Evolutionary conservation across 1,140 invertebrate species (phyloP), one percentile per base, ranked within the genome.

Genomic region (Drosophila triauraria): DNA sequence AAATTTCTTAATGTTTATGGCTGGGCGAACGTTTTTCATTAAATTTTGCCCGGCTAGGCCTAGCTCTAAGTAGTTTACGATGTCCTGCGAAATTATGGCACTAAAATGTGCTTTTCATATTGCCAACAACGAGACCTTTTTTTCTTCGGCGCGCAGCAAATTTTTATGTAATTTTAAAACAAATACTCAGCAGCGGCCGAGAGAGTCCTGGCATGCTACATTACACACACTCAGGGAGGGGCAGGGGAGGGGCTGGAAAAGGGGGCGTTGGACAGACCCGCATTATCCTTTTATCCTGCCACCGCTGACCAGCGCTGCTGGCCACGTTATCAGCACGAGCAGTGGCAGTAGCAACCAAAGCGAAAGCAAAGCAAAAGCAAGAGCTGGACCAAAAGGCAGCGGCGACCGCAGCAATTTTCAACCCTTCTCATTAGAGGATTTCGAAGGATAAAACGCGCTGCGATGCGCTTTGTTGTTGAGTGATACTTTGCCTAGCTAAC

Each of bases 371-470:
- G 54, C 44, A 65, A 35, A 47, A 17, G 54, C 44, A 50, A 35
- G 42, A 63, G 59, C 75, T 57, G 69, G 44, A 63, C 58, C 60
- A 20, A 53, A 42, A 54, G 60, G 69, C 72, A 80, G 76, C 84
- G 74, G 74, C 78, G 78, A 90, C 86, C 85, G 77, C 85, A 88
- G 78, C 75, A 82, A 80, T 82, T 82, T 82, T 86, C 81, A 92
- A 92, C 91, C 91, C 91, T 92, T 91, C 91, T 92, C 91, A 92
- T 92, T 92, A 92, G 76, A 92, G 91, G 91, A 92, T 92, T 92
- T 85, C 71, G 75, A 91, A 88, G 85, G 85, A 90, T 85, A 85
- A 85, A 90, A 75, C 85, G 75, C 85, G 82, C 78, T 44, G 79
- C 82, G 80, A 46, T 62, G 43, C 63, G 71, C 85, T 90, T 70